Evolutionary conservation across 2,888 invertebrate species (phyloP).

Genomic region (Gymnosoma rotundatum): DNA sequence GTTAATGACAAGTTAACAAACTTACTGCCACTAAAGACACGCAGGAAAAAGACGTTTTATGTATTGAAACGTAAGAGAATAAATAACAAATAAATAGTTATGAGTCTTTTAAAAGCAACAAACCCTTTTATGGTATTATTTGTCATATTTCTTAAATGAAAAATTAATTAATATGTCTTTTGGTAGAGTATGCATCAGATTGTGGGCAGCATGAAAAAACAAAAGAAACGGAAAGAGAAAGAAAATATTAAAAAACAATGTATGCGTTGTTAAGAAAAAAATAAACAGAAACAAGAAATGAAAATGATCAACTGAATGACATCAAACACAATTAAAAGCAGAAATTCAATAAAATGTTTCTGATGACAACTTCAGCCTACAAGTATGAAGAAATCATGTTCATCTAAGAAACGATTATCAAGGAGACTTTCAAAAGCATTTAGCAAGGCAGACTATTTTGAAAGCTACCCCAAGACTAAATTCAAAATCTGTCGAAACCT

Average conservation of each 20-base stretch:
- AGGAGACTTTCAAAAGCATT: no score
- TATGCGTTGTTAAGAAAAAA: neutral
- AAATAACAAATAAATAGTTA: constrained; percentile 24
- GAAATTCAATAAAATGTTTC: no score
- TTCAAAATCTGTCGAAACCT: no score
- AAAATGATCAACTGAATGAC: no score
- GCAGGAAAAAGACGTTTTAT: constrained; percentile 12
- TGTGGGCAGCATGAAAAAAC: constrained; percentile 20
- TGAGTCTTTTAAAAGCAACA: constrained; percentile 45
- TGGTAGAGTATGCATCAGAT: constrained; percentile 59
- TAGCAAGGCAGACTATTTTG: no score
- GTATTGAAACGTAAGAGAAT: neutral
- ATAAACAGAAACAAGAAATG: no score
- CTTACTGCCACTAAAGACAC: constrained; percentile 56
- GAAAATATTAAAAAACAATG: constrained; percentile 25
- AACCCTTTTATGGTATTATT: constrained; percentile 62
- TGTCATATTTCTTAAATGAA: constrained; percentile 67
- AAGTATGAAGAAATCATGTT: no score
- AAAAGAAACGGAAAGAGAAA: neutral
- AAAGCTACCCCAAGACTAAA: no score
- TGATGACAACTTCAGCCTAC: no score
- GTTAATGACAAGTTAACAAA: constrained; percentile 68
- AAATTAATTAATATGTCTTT: constrained; percentile 70
- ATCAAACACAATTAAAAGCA: no score
- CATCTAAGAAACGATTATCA: no score